Evolutionary conservation across 2,888 invertebrate species (phyloP).

Genomic region (Abrostola tripartita): DNA sequence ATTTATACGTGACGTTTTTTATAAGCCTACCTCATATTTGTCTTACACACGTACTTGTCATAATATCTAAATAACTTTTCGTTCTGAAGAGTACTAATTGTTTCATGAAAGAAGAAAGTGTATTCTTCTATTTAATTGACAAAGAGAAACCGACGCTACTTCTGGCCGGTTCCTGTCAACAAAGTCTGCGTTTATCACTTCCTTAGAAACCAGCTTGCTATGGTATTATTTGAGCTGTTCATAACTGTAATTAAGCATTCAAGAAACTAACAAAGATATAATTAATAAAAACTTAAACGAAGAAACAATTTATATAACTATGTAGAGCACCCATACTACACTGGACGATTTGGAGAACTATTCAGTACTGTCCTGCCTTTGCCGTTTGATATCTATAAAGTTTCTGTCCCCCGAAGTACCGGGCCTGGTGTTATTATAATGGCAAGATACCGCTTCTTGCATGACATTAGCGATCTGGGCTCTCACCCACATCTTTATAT

Average conservation of each 20-base stretch:
- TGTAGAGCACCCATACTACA: conserved; percentile 33
- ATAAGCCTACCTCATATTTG: no score
- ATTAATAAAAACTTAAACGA: conserved; percentile 28
- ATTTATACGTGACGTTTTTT: conserved; percentile 19
- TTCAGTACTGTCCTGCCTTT: conserved; percentile 66
- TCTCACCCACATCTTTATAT: conserved; percentile 84
- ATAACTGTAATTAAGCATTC: background rate
- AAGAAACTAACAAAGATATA: conserved; percentile 3
- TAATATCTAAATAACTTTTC: background rate
- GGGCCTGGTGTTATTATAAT: conserved; percentile 71
- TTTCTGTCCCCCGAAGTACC: conserved; percentile 51
- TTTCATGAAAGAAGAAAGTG: no score
- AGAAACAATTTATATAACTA: conserved; percentile 12
- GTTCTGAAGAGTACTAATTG: background rate
- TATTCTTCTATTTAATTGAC: no score
- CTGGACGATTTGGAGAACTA: conserved; percentile 22
- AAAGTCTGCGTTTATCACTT: no score
- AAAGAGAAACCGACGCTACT: no score
- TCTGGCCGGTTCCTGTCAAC: no score
- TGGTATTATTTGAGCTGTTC: background rate
- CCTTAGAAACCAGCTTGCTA: background rate
- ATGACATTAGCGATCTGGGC: conserved; percentile 82
- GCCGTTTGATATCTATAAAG: conserved; percentile 62
- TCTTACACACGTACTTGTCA: background rate
- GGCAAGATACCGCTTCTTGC: conserved; percentile 81